phyloP scores from a whole-genome alignment of 2,888 invertebrate genomes.

The Acronicta leporina region DNA sequence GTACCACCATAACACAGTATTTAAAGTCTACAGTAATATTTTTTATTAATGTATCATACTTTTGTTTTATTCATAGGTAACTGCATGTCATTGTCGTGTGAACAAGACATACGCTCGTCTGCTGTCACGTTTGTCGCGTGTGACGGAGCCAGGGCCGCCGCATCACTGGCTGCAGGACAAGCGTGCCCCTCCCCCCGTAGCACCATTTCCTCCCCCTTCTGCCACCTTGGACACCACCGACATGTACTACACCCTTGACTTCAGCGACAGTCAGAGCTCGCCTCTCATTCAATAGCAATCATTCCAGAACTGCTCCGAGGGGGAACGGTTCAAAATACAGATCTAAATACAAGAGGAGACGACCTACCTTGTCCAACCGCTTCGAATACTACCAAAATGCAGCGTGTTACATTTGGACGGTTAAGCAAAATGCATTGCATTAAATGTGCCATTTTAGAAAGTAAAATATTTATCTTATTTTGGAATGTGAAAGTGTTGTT shows the following conservation, averaged over 20 bases:
- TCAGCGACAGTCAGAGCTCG: conserved; percentile 93
- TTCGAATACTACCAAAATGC: neutral
- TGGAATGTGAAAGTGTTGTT: conserved; percentile 59
- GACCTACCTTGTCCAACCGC: neutral
- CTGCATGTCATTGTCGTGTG: conserved; percentile 94
- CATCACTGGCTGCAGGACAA: conserved; percentile 91
- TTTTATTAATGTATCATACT: neutral
- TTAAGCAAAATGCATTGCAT: conserved; percentile 43
- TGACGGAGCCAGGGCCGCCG: conserved; percentile 72
- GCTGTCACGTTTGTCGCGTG: conserved; percentile 87
- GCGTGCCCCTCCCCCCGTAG: conserved; percentile 67
- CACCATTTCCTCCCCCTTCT: conserved; percentile 70
- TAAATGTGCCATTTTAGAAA: conserved; percentile 56
- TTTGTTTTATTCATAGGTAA: conserved; percentile 86
- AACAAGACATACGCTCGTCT: conserved; percentile 93
- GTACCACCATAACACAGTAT: neutral
- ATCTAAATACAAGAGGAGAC: conserved; percentile 63
- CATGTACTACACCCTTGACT: conserved; percentile 94
- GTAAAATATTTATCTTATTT: conserved; percentile 52
- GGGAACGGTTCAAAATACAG: conserved; percentile 85
- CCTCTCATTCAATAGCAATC: conserved; percentile 92
- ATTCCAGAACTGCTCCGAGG: conserved; percentile 84
- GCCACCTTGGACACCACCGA: conserved; percentile 91
- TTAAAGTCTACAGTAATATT: neutral
- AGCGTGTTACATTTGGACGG: conserved; percentile 36